Evolutionary conservation across 2,888 invertebrate genomes (phyloP).

Genomic region (Agrochola litura): DNA sequence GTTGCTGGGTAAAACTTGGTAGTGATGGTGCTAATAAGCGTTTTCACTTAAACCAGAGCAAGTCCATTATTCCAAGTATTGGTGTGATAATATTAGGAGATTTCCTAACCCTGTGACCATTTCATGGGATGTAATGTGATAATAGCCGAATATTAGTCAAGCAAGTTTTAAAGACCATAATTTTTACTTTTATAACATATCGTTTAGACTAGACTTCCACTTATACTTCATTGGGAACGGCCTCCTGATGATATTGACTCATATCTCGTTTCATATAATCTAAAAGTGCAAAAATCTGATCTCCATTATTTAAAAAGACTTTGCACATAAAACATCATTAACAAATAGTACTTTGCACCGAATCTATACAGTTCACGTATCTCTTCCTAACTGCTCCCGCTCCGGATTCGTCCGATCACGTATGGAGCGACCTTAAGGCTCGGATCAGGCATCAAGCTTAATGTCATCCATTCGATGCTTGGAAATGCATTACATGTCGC

Average conservation of each 20-base stretch:
- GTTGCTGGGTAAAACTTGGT: conserved; percentile 33
- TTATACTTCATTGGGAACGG: too few species aligned
- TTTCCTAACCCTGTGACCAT: neutral
- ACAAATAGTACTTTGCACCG: neutral
- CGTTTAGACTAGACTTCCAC: too few species aligned
- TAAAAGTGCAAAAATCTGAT: neutral
- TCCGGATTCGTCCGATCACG: conserved; percentile 31
- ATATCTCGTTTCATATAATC: neutral
- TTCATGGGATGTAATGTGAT: neutral
- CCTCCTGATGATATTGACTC: too few species aligned
- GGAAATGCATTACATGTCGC: conserved; percentile 76
- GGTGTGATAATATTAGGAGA: neutral
- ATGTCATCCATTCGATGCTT: conserved; percentile 63
- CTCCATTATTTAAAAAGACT: neutral
- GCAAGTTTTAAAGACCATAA: too few species aligned
- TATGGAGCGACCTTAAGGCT: conserved; percentile 48
- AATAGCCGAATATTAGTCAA: neutral
- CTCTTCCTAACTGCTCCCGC: conserved; percentile 15
- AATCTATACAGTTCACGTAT: conserved; percentile 40
- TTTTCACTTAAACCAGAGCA: neutral
- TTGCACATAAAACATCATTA: neutral
- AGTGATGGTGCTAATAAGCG: neutral
- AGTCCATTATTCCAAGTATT: too few species aligned
- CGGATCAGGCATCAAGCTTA: conserved; percentile 53
- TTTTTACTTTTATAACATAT: too few species aligned